Percentiles rank a stretch among this genome's conserved stretches.
phyloP scores from a whole-genome alignment of 1,140 invertebrate genomes.

The Papilio glaucus region DNA sequence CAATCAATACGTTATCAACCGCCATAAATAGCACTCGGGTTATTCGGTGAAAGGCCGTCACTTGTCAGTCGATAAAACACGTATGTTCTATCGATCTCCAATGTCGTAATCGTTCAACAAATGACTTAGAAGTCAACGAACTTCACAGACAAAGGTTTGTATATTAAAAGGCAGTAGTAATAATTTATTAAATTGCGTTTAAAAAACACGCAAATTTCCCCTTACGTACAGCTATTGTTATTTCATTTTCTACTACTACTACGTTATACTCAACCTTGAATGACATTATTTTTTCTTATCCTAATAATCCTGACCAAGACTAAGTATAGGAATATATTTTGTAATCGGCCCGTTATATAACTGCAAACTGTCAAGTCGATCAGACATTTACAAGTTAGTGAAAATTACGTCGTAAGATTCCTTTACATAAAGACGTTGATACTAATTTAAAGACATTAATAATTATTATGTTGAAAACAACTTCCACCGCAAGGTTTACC shows the following conservation, averaged over 20 bases:
- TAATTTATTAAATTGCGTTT: too few species aligned
- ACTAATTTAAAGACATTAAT: background rate
- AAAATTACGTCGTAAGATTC: too few species aligned
- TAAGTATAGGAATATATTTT: too few species aligned
- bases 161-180: background rate
- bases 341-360: too few species aligned
- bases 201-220: too few species aligned
- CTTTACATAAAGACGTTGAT: background rate
- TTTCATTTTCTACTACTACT: too few species aligned
- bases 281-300: too few species aligned
- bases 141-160: background rate
- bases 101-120: background rate
- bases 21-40: slow-evolving; percentile 22
- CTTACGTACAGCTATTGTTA: too few species aligned
- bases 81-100: slow-evolving; percentile 22
- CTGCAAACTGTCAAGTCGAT: too few species aligned
- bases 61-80: slow-evolving; percentile 23
- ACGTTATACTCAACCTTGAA: too few species aligned
- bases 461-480: slow-evolving; percentile 8
- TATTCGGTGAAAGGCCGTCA: slow-evolving; percentile 27
- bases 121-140: slow-evolving; percentile 10
- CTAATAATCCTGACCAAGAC: too few species aligned
- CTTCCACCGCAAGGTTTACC: background rate
- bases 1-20: slow-evolving; percentile 38
- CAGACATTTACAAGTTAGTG: too few species aligned